Conservation (phyloP, 1,140 invertebrate species). For the Telenomus remus region DNA sequence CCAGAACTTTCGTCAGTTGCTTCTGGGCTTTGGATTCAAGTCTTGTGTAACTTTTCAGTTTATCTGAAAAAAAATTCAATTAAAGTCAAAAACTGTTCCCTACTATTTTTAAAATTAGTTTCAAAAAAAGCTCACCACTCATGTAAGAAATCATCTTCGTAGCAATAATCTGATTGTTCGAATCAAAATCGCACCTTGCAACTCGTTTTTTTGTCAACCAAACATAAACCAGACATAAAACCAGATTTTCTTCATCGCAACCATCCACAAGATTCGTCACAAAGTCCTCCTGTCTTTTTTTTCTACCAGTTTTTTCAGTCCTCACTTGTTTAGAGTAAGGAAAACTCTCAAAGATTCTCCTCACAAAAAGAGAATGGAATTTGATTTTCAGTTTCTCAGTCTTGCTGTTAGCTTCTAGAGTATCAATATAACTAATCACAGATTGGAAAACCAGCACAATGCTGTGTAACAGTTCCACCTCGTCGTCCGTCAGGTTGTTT, state of each 20-base stretch:
- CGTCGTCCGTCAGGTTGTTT: slow-evolving; percentile 70
- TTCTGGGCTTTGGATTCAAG: slow-evolving; percentile 45
- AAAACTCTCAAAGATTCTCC: slow-evolving; percentile 76
- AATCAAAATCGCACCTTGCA: neutral
- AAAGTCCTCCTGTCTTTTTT: slow-evolving; percentile 63
- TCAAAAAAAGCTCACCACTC: neutral
- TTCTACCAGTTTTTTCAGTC: neutral
- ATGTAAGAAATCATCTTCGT: neutral
- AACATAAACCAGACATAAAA: neutral
- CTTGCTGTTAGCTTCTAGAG: slow-evolving; percentile 41
- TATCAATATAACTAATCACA: slow-evolving; percentile 75
- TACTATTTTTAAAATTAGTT: slow-evolving; percentile 22
- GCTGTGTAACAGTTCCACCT: slow-evolving; percentile 76
- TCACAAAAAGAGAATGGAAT: slow-evolving; percentile 73
- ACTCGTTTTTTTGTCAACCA: neutral
- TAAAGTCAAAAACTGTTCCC: slow-evolving; percentile 15
- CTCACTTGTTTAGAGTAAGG: slow-evolving; percentile 71
- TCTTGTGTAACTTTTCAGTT: slow-evolving; percentile 60
- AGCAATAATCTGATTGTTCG: neutral
- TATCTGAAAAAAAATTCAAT: slow-evolving; percentile 45
- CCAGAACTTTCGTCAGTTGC: slow-evolving; percentile 67
- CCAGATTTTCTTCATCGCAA: neutral
- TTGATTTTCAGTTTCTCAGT: slow-evolving; percentile 73
- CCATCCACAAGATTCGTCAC: slow-evolving; percentile 4
- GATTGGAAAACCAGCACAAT: slow-evolving; percentile 77